A percentile compares a stretch with the other conserved stretches of the same genome.
Conservation (phyloP, 2,113 vertebrate genomes). For the Apodemus speciosus region DNA sequence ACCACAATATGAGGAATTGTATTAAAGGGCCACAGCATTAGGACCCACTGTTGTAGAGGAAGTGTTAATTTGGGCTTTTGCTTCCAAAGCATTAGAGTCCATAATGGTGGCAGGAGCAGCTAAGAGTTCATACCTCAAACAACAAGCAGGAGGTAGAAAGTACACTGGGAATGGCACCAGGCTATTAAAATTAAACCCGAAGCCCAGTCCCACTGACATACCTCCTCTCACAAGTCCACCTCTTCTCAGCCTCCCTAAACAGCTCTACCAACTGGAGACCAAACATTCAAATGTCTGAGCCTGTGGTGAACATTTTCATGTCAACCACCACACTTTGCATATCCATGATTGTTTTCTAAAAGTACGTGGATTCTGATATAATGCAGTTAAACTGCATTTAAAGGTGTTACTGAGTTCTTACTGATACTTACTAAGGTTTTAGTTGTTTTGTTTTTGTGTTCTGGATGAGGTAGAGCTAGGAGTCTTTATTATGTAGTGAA, state of each 20-base stretch:
- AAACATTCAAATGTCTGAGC: background rate
- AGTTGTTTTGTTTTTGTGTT: background rate
- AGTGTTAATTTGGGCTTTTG: background rate
- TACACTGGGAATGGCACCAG: background rate
- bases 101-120: too few relatives aligned
- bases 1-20: background rate
- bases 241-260: background rate
- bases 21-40: background rate
- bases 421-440: background rate
- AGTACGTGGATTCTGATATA: background rate
- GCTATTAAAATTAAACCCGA: background rate
- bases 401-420: conserved; percentile 23
- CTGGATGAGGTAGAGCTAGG: background rate
- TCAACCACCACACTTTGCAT: background rate
- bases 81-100: background rate
- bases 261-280: background rate
- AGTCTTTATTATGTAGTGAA: background rate
- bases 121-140: background rate
- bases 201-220: background rate
- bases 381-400: background rate
- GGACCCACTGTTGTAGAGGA: background rate
- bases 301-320: background rate
- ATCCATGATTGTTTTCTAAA: conserved; percentile 8
- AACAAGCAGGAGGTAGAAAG: background rate
- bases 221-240: background rate